Base-by-base conservation (phyloP, 2,888 invertebrate species). In the Nephrocerus scutellatus region DNA sequence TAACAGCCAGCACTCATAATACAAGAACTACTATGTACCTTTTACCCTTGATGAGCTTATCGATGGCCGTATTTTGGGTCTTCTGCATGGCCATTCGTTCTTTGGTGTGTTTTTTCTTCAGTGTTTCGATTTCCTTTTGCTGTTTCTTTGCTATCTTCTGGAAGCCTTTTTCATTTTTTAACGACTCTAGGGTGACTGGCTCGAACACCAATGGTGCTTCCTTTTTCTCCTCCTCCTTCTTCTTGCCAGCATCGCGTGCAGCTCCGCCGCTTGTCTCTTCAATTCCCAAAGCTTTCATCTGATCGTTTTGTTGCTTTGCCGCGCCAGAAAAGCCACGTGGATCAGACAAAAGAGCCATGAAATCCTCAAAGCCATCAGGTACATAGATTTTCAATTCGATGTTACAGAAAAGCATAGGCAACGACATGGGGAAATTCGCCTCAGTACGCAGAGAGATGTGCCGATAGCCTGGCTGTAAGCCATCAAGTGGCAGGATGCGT, bases 361-460 rank as follows among this genome's bases (percentile, higher is more conserved):
- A 88, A 63, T 95, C 95, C 76, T 93, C 93, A 62, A 97, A 87
- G 33, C 97, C 98, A 72, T 97, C 96, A 26, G 98, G 98, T 52
- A 99, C 96, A 72, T 99, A 99, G 57, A 98, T 99, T 75, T 97
- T 97, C 47, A 98, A 79, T 71, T 96, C 95, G 59, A 99, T 95
- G 68, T 95, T 91, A 64, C 97, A 97, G 74, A 99, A 99, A 49
- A 99, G 75, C 84, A 97, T 98, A 24, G 98, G 96, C 58, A 98
- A 74, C 1, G 97, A 95, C 86, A 97, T 90, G 39, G 97, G 95
- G 70, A 97, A 96, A 72, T 98, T 98, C 39, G 97, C 96, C 66
- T 99, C 98, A 0, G 98, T 98, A 45, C 98, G 72, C 15, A 98
- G 74, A 0, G 97, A 92, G 57, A 98, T 97, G 69, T 99, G 98